Percentiles rank a stretch among this genome's conserved stretches.
These are phyloP conservation scores for Samia ricini DNA, from an alignment of 1,140 invertebrate species.

Conservation along the genomic window DNA sequence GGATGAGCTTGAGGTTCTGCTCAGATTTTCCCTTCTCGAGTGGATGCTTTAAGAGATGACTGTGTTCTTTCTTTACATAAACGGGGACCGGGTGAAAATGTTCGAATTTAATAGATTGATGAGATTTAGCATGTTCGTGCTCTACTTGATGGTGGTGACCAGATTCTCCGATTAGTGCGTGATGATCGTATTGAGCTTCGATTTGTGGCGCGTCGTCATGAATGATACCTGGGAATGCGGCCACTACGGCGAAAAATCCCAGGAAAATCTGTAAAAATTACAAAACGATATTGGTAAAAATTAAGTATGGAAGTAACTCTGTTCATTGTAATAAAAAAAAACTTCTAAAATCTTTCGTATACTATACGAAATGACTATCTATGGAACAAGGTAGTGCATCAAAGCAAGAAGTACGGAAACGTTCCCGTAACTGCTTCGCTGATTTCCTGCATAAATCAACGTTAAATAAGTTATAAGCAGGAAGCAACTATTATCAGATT, in stretches of 20 bases:
- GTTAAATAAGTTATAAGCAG: not conserved
- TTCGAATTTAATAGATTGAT: slow-evolving; percentile 82
- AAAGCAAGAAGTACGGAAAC: slow-evolving; percentile 39
- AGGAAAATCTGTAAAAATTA: slow-evolving; percentile 67
- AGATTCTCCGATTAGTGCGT: slow-evolving; percentile 74
- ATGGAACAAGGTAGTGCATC: slow-evolving; percentile 12
- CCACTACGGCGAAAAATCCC: slow-evolving; percentile 66
- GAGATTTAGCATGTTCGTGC: slow-evolving; percentile 81
- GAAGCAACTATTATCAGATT: not conserved
- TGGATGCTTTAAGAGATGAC: slow-evolving; percentile 80
- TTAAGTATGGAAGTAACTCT: slow-evolving; percentile 11
- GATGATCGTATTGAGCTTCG: slow-evolving; percentile 61
- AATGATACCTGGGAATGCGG: slow-evolving; percentile 68
- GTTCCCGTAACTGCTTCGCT: slow-evolving; percentile 39
- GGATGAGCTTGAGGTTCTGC: slow-evolving; percentile 78
- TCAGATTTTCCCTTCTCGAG: slow-evolving; percentile 80
- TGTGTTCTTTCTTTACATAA: slow-evolving; percentile 82
- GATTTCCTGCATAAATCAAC: slow-evolving; percentile 35
- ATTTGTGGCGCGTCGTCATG: slow-evolving; percentile 64
- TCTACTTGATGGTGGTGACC: slow-evolving; percentile 79
- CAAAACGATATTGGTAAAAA: slow-evolving; percentile 5
- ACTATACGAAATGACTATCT: slow-evolving; percentile 42
- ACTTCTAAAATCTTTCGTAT: not conserved
- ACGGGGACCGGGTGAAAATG: slow-evolving; percentile 82
- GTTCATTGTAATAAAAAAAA: not conserved